Evolutionary conservation across 2,797 vertebrate species (phyloP).

Genomic region (Poecilia velifera): DNA sequence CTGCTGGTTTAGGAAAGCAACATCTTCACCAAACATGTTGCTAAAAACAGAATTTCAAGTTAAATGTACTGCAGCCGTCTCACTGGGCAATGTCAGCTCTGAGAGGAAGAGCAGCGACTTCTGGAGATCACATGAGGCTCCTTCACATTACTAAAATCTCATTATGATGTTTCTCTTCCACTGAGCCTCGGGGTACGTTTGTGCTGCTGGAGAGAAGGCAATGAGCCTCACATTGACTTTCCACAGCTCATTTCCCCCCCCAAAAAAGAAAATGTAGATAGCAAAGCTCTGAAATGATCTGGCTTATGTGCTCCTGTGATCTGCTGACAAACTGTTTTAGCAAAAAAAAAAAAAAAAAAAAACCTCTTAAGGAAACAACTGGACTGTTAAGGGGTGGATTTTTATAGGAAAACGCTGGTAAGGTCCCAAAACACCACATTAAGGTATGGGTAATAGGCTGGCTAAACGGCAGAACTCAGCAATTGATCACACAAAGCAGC

Average conservation of each 20-base stretch:
- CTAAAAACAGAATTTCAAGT: neutral
- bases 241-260: slow-evolving; percentile 54
- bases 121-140: slow-evolving; percentile 39
- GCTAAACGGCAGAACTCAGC: slow-evolving; percentile 28
- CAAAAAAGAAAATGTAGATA: slow-evolving; percentile 19
- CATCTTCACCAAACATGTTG: neutral
- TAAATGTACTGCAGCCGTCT: neutral
- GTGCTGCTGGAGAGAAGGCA: slow-evolving; percentile 43
- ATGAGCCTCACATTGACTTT: slow-evolving; percentile 54
- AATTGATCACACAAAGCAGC: slow-evolving; percentile 23
- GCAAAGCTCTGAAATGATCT: slow-evolving; percentile 42
- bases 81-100: slow-evolving; percentile 9
- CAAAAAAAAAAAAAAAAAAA: neutral
- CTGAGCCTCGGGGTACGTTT: slow-evolving; percentile 47
- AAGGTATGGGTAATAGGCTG: slow-evolving; percentile 20
- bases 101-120: slow-evolving; percentile 20
- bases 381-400: slow-evolving; percentile 25
- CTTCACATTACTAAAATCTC: slow-evolving; percentile 40
- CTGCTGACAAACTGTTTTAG: slow-evolving; percentile 2
- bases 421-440: slow-evolving; percentile 16
- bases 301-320: neutral
- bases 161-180: slow-evolving; percentile 48
- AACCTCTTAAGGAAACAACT: neutral
- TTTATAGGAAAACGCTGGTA: slow-evolving; percentile 18
- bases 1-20: neutral